Evolutionary conservation across 64 coral and sea anemone species (phyloP), one percentile per base, ranked within the genome.

Genomic region (Pocillopora verrucosa): DNA sequence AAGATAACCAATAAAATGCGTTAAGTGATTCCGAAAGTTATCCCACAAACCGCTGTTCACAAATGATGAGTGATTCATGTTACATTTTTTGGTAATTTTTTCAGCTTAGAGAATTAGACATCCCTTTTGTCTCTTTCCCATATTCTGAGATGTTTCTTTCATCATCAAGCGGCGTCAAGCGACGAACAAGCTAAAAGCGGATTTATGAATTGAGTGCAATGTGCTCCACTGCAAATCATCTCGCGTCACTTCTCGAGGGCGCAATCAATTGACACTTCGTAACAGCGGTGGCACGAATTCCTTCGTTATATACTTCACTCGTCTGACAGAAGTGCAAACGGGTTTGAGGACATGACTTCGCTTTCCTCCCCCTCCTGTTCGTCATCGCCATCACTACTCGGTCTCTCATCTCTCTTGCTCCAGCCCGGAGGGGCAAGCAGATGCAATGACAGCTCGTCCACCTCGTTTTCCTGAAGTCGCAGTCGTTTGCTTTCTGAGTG

Each of bases 261-360:
- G 25, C 22, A 20, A 5, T 70, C 25, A 70, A 24, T 10, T 24
- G 20, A 70, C 22, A 26, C 56, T 61, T 34, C 26, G 26, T 60
- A 30, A 30, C 4, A 22, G 13, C 56, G 57, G 11, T 59, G 57
- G 56, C 51, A 4, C 9, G n/a, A 59, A 15, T 16, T 79, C 56
- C 51, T 79, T 79, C 79, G 24, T 20, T 2, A 15, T 6, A 56
- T 16, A 2, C 38, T 77, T 81, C 36, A 92, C 61, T 87, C 90
- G 51, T 92, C 70, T 11, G 90, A 77, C 24, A 92, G 72, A 35
- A 92, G 77, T 9, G 90, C 84, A 92, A 87, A 92, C 36, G 90
- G 84, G 67, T 92, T 92, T n/a, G 51, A 87, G 60, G 62, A 92
- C 19, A 41, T 84, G 69, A 92, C 14, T 26, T 92, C 90, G 5